Conservation (phyloP, 2,113 vertebrate genomes). For the Mesitornis unicolor region DNA sequence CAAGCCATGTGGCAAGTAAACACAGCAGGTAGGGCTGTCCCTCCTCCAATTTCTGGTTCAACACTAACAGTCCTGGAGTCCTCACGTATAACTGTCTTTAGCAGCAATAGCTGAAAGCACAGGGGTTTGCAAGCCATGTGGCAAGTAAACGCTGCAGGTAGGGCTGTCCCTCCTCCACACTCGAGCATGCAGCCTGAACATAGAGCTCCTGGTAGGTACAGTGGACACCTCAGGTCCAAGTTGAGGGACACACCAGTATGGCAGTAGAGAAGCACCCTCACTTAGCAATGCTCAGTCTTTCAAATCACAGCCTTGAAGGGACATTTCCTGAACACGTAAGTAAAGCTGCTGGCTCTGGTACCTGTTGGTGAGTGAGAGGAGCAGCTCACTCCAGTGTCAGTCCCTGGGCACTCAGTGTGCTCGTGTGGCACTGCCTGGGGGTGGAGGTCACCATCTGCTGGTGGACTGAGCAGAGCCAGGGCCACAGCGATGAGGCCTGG, state of each 20-base stretch:
- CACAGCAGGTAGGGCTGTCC: too few relatives aligned
- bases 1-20: not conserved
- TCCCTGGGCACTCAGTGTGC: not conserved
- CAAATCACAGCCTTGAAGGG: not conserved
- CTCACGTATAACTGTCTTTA: too few relatives aligned
- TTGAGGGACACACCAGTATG: fast-evolving
- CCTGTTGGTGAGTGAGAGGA: not conserved
- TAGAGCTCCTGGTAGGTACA: not conserved
- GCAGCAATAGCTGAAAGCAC: too few relatives aligned
- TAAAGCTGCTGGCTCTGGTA: not conserved
- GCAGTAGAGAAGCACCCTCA: not conserved
- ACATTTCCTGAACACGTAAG: too few relatives aligned
- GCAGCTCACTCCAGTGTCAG: not conserved
- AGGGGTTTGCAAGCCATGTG: too few relatives aligned
- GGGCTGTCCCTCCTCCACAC: not conserved
- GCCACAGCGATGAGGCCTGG: not conserved
- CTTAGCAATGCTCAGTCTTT: not conserved
- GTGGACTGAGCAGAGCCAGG: not conserved
- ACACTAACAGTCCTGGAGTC: too few relatives aligned
- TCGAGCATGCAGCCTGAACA: fast-evolving
- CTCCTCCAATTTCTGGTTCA: too few relatives aligned
- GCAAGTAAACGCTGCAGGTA: not conserved
- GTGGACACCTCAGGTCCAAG: not conserved
- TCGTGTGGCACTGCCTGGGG: not conserved
- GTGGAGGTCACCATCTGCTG: not conserved